These are phyloP conservation scores for Coracopsis vasa DNA, from an alignment of 2,113 vertebrate species.

Conservation along the genomic window DNA sequence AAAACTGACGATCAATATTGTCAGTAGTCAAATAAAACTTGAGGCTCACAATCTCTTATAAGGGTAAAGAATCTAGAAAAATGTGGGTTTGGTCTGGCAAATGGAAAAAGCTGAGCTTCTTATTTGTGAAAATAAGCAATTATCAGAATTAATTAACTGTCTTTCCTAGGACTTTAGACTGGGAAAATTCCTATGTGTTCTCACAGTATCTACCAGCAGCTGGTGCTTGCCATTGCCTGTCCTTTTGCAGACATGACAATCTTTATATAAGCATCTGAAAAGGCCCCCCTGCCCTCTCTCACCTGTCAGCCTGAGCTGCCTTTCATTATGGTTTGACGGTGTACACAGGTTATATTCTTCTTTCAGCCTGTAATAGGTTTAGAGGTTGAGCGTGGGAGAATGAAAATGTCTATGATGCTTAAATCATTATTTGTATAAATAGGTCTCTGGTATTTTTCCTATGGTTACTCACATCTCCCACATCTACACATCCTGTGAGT, in stretches of 20 bases:
- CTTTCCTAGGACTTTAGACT: neutral
- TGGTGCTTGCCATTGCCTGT: neutral
- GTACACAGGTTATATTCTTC: neutral
- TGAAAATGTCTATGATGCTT: neutral
- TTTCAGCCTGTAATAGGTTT: neutral
- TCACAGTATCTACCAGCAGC: neutral
- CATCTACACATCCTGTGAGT: neutral
- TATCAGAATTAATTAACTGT: neutral
- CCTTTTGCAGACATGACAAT: neutral
- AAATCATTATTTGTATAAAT: neutral
- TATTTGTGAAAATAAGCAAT: neutral
- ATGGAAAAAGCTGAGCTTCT: neutral
- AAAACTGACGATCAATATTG: neutral
- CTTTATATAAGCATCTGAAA: neutral
- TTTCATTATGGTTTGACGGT: neutral
- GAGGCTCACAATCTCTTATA: neutral
- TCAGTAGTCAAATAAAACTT: neutral
- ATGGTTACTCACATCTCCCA: neutral
- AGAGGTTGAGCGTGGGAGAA: neutral
- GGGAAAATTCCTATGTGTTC: neutral
- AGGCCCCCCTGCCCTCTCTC: neutral
- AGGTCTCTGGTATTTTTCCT: neutral
- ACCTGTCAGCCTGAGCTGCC: neutral
- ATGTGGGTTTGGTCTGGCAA: neutral
- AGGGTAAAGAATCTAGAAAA: neutral